Evolutionary conservation across 1,140 invertebrate genomes (phyloP).

Genomic region (Cylas formicarius): DNA sequence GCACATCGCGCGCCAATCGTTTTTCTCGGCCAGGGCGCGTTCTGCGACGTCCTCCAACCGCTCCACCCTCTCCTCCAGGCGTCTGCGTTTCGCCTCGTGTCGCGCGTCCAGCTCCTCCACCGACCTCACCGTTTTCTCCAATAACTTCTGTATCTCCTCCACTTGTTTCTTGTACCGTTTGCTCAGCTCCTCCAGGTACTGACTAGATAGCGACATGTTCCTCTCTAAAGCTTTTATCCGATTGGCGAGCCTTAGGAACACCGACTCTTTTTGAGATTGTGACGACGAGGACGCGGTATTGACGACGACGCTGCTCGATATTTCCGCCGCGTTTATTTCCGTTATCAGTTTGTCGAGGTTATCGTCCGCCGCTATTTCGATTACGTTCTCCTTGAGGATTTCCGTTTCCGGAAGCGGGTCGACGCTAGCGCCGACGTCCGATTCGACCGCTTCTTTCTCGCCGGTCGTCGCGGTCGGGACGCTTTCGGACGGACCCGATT

Average conservation of each 20-base stretch:
- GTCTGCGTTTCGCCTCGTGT: slow-evolving; percentile 61
- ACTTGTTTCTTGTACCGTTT: slow-evolving; percentile 92
- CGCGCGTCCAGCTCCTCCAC: slow-evolving; percentile 67
- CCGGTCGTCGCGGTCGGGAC: slow-evolving; percentile 3
- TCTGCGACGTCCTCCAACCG: slow-evolving; percentile 50
- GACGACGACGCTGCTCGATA: slow-evolving; percentile 12
- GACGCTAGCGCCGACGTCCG: slow-evolving; percentile 1
- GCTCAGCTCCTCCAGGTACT: slow-evolving; percentile 92
- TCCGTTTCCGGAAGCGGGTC: slow-evolving; percentile 3
- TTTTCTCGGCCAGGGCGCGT: slow-evolving; percentile 54
- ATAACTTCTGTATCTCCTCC: slow-evolving; percentile 83
- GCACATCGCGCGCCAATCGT: slow-evolving; percentile 55
- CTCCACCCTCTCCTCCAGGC: slow-evolving; percentile 58
- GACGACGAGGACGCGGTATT: slow-evolving; percentile 39
- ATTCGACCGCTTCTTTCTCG: not conserved
- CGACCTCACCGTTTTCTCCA: slow-evolving; percentile 71
- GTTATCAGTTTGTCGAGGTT: slow-evolving; percentile 42
- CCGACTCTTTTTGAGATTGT: slow-evolving; percentile 81
- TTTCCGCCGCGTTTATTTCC: slow-evolving; percentile 26
- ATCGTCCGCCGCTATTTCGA: slow-evolving; percentile 27
- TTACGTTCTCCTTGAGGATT: not conserved
- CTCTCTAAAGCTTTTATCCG: slow-evolving; percentile 91
- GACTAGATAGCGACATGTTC: slow-evolving; percentile 92
- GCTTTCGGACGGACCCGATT: no score
- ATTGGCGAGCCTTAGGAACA: slow-evolving; percentile 90